phyloP scores from a whole-genome alignment of 2,113 vertebrate genomes.

The Melospiza georgiana region DNA sequence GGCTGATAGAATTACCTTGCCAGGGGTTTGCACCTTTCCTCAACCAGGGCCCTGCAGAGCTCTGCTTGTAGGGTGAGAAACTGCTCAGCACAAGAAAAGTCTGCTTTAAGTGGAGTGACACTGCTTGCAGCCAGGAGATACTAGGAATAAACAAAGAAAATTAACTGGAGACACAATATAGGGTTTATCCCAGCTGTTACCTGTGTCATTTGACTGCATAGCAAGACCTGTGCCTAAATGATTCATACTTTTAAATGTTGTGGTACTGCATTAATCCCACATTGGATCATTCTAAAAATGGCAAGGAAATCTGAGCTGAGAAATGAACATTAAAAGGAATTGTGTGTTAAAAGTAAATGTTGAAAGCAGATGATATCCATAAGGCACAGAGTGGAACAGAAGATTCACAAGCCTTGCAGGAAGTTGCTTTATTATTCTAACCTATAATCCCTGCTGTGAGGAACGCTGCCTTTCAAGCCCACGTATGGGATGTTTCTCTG shows the following conservation, averaged over 20 bases:
- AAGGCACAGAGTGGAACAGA: not conserved
- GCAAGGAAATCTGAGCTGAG: not conserved
- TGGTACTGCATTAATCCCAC: not conserved
- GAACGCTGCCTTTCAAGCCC: slow-evolving; percentile 4
- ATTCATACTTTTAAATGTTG: not conserved
- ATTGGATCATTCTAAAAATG: not conserved
- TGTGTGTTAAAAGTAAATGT: not conserved
- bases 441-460: slow-evolving; percentile 27
- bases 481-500: slow-evolving; percentile 26
- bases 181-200: not conserved
- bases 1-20: not conserved
- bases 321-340: not conserved
- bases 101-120: not conserved
- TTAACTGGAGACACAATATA: not conserved
- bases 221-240: not conserved
- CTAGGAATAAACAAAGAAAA: not conserved
- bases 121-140: not conserved
- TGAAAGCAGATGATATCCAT: slow-evolving; percentile 36
- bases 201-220: not conserved
- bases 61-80: not conserved
- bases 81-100: not conserved
- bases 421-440: slow-evolving; percentile 52
- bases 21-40: not conserved
- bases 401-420: slow-evolving; percentile 35
- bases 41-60: not conserved